Evolutionary conservation across 2,113 vertebrate genomes (phyloP).

Genomic region (Mystacornis crossleyi): DNA sequence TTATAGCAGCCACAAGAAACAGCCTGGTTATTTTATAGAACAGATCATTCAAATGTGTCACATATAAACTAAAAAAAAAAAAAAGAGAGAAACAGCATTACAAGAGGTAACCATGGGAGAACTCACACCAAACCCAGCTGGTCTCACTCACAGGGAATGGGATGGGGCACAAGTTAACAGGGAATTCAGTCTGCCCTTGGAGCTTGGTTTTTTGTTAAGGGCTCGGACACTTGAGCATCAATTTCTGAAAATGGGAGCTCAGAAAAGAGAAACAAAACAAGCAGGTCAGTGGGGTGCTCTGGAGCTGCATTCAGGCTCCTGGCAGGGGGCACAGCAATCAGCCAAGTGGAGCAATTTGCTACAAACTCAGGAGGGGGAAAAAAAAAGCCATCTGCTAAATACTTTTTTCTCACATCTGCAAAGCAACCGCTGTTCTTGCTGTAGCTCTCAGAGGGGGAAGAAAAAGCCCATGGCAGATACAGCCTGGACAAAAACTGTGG

Average conservation of each 20-base stretch:
- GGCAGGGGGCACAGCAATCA: constrained; percentile 24
- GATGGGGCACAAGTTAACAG: not conserved
- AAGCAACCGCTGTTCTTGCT: not conserved
- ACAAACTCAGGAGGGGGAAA: not conserved
- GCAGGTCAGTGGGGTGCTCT: constrained; percentile 1
- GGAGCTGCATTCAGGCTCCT: not conserved
- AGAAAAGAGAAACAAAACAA: not conserved
- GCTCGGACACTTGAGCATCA: not conserved
- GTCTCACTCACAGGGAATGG: not conserved
- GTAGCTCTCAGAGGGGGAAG: not conserved
- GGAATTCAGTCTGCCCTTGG: not conserved
- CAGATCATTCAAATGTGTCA: not conserved
- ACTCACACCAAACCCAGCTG: not conserved
- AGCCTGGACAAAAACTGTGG: not conserved
- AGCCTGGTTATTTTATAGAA: not conserved
- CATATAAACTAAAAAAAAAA: not conserved
- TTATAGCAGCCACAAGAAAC: not conserved
- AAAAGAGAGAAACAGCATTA: not conserved
- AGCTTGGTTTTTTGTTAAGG: not conserved
- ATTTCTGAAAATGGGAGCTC: constrained; percentile 26
- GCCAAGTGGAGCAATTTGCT: constrained; percentile 34
- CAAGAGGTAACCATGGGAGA: not conserved
- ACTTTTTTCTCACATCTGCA: not conserved
- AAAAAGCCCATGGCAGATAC: not conserved
- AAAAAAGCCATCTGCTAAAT: not conserved